A percentile compares a stretch with the other conserved stretches of the same genome.
Conservation (phyloP, 2,113 vertebrate species). For the Bambusicola thoracicus region DNA sequence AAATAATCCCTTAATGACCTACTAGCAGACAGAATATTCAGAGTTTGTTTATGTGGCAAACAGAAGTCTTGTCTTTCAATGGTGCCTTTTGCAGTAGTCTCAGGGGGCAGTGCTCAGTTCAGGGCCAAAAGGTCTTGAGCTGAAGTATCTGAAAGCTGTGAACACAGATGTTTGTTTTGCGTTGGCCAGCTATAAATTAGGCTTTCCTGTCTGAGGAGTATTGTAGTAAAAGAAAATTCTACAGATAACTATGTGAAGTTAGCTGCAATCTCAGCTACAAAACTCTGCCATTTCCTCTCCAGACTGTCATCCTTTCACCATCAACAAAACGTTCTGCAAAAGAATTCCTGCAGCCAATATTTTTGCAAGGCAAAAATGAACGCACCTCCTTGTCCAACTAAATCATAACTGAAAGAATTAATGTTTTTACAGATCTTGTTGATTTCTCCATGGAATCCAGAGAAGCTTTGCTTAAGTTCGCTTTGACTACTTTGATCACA, state of each 20-base stretch:
- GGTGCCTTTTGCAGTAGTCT: background rate
- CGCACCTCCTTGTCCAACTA: background rate
- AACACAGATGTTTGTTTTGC: background rate
- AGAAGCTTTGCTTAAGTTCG: background rate
- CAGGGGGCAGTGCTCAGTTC: background rate
- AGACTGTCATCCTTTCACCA: background rate
- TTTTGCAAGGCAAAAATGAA: background rate
- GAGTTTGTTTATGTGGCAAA: background rate
- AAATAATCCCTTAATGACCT: constrained; percentile 36
- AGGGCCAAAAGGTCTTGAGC: background rate
- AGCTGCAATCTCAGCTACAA: background rate
- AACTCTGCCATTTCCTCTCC: background rate
- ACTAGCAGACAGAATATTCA: background rate
- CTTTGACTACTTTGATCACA: background rate
- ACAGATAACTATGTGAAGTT: background rate
- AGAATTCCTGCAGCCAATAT: background rate
- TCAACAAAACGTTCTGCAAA: background rate
- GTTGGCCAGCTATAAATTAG: background rate
- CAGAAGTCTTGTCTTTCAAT: background rate
- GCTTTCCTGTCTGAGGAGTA: background rate
- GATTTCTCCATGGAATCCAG: background rate
- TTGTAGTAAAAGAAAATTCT: background rate
- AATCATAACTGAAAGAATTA: background rate
- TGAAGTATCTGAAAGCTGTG: background rate
- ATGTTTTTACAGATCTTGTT: background rate